These are phyloP conservation scores for Ranitomeya imitator DNA, from an alignment of 2,113 vertebrate species.

Conservation along the genomic window DNA sequence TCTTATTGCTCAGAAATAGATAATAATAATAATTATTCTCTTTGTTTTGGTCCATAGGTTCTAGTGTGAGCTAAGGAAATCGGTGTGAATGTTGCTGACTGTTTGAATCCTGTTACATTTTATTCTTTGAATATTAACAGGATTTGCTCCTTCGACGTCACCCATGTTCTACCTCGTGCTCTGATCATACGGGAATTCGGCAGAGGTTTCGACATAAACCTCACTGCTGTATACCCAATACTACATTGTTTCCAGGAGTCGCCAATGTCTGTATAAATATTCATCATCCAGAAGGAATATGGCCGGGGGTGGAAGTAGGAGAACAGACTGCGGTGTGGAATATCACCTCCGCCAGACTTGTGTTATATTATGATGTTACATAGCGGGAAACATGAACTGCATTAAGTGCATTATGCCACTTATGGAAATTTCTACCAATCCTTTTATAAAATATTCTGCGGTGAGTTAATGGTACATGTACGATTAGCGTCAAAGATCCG, in stretches of 20 bases:
- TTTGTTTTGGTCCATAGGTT: too few species aligned
- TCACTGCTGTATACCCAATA: neutral
- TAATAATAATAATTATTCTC: neutral
- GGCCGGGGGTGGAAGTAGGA: neutral
- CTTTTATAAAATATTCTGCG: neutral
- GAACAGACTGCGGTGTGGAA: constrained; percentile 1
- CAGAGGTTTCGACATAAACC: neutral
- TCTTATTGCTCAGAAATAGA: neutral
- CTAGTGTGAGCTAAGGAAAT: too few species aligned
- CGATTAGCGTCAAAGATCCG: neutral
- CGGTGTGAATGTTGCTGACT: neutral
- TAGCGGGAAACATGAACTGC: constrained; percentile 14
- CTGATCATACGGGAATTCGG: constrained; percentile 21
- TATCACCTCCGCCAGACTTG: constrained; percentile 30
- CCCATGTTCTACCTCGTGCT: constrained; percentile 19
- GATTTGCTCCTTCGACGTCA: constrained; percentile 6
- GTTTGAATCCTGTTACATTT: neutral
- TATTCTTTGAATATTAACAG: constrained; percentile 3
- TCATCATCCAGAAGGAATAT: constrained; percentile 3
- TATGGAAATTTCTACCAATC: neutral
- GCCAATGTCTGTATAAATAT: constrained; percentile 40
- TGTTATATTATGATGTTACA: neutral
- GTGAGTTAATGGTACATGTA: neutral
- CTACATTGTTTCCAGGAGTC: constrained; percentile 15
- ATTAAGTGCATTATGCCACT: neutral